Evolutionary conservation across 2,113 vertebrate species (phyloP).

Genomic region (Scortum barcoo): DNA sequence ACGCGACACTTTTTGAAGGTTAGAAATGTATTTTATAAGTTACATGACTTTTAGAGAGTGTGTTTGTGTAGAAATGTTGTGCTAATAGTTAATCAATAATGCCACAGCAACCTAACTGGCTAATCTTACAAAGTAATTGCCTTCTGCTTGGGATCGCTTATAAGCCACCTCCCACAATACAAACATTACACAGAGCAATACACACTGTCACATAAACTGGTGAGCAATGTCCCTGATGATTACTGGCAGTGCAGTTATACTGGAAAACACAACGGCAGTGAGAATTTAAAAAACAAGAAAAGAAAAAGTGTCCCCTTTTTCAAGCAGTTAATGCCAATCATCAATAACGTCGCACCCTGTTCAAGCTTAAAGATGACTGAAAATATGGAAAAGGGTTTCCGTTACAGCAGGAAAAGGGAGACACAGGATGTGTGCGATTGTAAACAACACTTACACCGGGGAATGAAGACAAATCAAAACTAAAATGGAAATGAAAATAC

Average conservation of each 20-base stretch:
- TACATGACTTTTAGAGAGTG: conserved; percentile 21
- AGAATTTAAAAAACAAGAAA: neutral
- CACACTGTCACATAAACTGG: conserved; percentile 22
- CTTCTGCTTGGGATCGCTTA: conserved; percentile 3
- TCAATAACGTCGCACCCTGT: neutral
- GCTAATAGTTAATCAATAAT: conserved; percentile 44
- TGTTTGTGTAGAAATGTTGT: conserved; percentile 35
- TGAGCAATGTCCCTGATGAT: neutral
- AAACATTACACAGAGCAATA: conserved; percentile 45
- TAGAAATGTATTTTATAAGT: conserved; percentile 70
- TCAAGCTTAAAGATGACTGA: neutral
- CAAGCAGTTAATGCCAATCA: neutral
- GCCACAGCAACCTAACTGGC: conserved; percentile 47
- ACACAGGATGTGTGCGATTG: neutral
- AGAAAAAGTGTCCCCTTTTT: neutral
- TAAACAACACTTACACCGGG: conserved; percentile 35
- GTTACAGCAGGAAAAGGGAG: neutral
- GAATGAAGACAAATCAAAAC: conserved; percentile 23
- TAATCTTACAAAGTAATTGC: conserved; percentile 41
- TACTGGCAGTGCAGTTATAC: neutral
- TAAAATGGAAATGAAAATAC: conserved; percentile 35
- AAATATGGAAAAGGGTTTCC: neutral
- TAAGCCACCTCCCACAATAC: conserved; percentile 26
- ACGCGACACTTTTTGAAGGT: conserved; percentile 32
- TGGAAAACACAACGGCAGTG: neutral